These are phyloP conservation scores for Empis livida DNA, from an alignment of 2,888 invertebrate genomes.

Conservation along the genomic window DNA sequence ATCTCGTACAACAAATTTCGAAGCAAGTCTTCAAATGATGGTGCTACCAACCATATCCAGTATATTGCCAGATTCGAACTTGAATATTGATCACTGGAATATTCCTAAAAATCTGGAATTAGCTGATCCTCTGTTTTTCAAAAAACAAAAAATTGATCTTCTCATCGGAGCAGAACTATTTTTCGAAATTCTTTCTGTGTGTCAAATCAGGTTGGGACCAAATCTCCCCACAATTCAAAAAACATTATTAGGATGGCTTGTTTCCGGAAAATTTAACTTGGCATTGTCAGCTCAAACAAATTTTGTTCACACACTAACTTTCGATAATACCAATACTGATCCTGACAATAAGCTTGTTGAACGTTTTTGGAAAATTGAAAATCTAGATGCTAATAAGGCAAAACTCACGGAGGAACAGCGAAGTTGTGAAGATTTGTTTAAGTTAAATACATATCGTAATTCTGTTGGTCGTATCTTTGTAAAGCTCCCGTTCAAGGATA, in stretches of 20 bases:
- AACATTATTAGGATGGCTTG: conserved; percentile 10
- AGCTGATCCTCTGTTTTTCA: neutral
- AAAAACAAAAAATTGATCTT: neutral
- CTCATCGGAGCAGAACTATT: conserved; percentile 7
- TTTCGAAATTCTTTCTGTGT: conserved; percentile 10
- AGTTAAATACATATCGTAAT: conserved; percentile 3
- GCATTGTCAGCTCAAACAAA: too few species aligned
- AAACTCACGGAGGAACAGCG: conserved; percentile 5
- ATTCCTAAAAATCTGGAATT: neutral
- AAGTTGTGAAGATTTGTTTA: conserved; percentile 8
- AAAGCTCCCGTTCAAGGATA: conserved; percentile 5
- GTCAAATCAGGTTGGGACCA: conserved; percentile 9
- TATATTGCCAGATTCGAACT: neutral
- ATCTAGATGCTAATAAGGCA: conserved; percentile 5
- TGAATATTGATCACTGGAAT: neutral
- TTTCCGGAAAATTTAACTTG: neutral
- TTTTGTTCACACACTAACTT: too few species aligned
- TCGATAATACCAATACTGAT: neutral
- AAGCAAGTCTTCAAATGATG: neutral
- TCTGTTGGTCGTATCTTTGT: conserved; percentile 7
- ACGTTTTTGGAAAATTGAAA: conserved; percentile 11
- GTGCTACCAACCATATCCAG: neutral
- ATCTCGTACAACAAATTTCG: neutral
- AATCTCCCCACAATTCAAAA: conserved; percentile 10
- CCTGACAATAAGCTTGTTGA: neutral